A percentile compares a stretch with the other conserved stretches of the same genome.
These are phyloP conservation scores for Macaria notata DNA, from an alignment of 2,888 invertebrate genomes.

Conservation along the genomic window DNA sequence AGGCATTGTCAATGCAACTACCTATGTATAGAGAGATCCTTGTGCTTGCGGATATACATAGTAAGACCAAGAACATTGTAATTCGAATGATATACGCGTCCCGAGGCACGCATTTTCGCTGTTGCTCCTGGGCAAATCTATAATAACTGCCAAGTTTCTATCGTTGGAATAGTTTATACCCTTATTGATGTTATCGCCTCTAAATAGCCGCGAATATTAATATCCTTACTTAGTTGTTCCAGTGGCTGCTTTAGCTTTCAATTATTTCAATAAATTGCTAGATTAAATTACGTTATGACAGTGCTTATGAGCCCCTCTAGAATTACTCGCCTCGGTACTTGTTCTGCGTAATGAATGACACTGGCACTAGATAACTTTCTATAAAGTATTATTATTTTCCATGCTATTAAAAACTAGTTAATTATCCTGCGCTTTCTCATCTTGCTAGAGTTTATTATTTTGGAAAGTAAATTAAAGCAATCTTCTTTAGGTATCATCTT, in stretches of 20 bases:
- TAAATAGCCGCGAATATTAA: slow-evolving; percentile 23
- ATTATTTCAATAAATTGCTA: slow-evolving; percentile 28
- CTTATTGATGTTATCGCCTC: slow-evolving; percentile 21
- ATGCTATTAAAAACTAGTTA: slow-evolving; percentile 12
- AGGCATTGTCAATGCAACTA: too few species aligned
- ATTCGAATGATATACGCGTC: slow-evolving; percentile 8
- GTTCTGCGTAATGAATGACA: slow-evolving; percentile 13
- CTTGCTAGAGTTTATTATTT: slow-evolving; percentile 1
- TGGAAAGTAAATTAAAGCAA: neutral
- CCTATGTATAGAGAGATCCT: neutral
- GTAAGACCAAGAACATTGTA: slow-evolving; percentile 5
- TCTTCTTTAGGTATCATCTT: too few species aligned
- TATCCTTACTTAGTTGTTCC: slow-evolving; percentile 22
- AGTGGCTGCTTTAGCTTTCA: slow-evolving; percentile 28
- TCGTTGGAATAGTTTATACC: slow-evolving; percentile 18
- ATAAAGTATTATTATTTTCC: slow-evolving; percentile 9
- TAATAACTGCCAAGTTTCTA: slow-evolving; percentile 18
- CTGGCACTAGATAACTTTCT: slow-evolving; percentile 18
- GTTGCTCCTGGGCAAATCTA: slow-evolving; percentile 17
- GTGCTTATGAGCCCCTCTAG: slow-evolving; percentile 12
- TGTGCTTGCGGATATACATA: neutral
- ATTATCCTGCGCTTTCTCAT: slow-evolving; percentile 4
- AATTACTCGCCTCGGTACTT: slow-evolving; percentile 12
- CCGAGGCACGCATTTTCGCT: slow-evolving; percentile 12
- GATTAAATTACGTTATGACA: slow-evolving; percentile 31